Conservation (phyloP, 2,888 invertebrate species). For the Melanophora roralis region DNA sequence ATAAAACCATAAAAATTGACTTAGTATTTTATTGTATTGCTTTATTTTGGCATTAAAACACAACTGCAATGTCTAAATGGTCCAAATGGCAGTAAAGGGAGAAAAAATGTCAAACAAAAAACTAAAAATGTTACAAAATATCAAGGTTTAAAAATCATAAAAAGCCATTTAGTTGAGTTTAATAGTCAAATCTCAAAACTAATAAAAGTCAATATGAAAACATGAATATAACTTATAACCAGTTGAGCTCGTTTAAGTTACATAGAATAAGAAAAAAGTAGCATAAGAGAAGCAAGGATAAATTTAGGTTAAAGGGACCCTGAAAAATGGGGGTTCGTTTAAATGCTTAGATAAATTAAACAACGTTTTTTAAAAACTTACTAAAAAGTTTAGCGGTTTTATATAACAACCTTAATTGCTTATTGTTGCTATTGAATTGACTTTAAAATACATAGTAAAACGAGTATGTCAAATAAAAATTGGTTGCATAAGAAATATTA, state of each 20-base stretch:
- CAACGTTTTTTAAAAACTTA: no score
- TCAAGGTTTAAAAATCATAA: slow-evolving; percentile 61
- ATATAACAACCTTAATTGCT: no score
- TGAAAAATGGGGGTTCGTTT: no score
- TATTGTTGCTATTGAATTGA: no score
- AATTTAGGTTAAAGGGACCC: neutral
- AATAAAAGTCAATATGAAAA: slow-evolving; percentile 59
- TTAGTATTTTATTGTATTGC: slow-evolving; percentile 65
- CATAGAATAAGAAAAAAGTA: neutral
- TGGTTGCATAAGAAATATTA: no score
- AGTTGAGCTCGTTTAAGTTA: neutral
- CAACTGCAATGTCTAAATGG: slow-evolving; percentile 60
- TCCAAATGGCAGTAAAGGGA: slow-evolving; percentile 38
- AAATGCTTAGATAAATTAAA: no score
- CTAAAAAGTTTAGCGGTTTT: no score
- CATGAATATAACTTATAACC: slow-evolving; percentile 54
- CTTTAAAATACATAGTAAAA: no score
- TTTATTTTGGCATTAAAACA: slow-evolving; percentile 49
- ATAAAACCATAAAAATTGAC: slow-evolving; percentile 73
- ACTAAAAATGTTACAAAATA: slow-evolving; percentile 42
- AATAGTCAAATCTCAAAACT: slow-evolving; percentile 61
- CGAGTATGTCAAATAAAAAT: no score
- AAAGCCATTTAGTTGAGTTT: slow-evolving; percentile 56
- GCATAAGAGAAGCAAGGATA: neutral
- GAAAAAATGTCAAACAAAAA: neutral